phyloP scores from a whole-genome alignment of 2,797 vertebrate genomes.

The Oceanodroma leucorhoa region DNA sequence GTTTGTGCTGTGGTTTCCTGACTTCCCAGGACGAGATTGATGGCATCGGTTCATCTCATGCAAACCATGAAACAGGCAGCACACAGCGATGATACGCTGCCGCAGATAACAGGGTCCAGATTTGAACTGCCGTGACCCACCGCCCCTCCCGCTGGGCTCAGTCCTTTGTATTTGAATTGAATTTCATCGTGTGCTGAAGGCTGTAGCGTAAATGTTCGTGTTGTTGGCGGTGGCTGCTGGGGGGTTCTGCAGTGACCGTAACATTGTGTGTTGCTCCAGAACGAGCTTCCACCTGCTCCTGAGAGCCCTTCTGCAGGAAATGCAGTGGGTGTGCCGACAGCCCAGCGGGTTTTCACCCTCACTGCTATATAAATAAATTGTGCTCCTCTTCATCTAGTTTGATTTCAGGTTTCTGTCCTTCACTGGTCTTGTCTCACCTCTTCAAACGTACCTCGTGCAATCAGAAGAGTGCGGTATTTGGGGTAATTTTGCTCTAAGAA shows the following conservation, averaged over 20 bases:
- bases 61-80: neutral
- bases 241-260: neutral
- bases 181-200: neutral
- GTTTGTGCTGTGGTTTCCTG: neutral
- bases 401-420: neutral
- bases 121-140: neutral
- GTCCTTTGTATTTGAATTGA: neutral
- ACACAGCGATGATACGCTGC: neutral
- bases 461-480: neutral
- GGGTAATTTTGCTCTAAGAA: neutral
- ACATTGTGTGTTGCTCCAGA: neutral
- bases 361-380: neutral
- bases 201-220: neutral
- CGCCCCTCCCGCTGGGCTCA: neutral
- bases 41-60: neutral
- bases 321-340: neutral
- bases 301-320: neutral
- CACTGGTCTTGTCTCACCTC: neutral
- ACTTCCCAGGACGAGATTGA: neutral
- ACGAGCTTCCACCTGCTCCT: neutral
- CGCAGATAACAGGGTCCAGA: neutral
- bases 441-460: neutral
- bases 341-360: accelerated
- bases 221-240: neutral
- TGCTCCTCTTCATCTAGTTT: neutral